Percentiles rank a stretch among this genome's conserved stretches.
These are phyloP conservation scores for Myiozetetes cayanensis DNA, from an alignment of 2,113 vertebrate species.

Conservation along the genomic window DNA sequence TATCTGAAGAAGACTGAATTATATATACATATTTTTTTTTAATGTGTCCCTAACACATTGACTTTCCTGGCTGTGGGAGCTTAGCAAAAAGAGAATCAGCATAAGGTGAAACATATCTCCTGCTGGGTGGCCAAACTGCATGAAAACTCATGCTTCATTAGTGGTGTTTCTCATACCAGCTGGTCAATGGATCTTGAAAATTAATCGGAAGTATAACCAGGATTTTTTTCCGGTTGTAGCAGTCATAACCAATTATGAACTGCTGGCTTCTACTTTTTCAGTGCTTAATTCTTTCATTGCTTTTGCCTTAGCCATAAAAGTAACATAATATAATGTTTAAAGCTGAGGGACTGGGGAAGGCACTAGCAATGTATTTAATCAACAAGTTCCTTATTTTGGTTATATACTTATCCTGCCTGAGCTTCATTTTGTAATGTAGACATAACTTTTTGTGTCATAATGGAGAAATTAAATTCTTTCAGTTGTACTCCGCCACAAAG, in stretches of 20 bases:
- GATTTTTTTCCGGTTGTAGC: not conserved
- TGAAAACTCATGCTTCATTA: slow-evolving; percentile 73
- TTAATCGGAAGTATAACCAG: slow-evolving; percentile 57
- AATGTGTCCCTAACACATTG: slow-evolving; percentile 42
- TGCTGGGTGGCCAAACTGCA: slow-evolving; percentile 64
- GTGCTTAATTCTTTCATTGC: not conserved
- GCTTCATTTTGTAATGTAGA: not conserved
- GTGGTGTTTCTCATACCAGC: slow-evolving; percentile 69
- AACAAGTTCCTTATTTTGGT: not conserved
- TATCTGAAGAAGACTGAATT: slow-evolving; percentile 60
- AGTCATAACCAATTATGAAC: slow-evolving; percentile 66
- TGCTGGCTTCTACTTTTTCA: slow-evolving; percentile 28
- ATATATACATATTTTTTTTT: slow-evolving; percentile 51
- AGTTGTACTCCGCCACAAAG: not conserved
- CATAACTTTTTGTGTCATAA: not conserved
- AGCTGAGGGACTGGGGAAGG: not conserved
- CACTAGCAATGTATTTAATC: not conserved
- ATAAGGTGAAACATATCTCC: slow-evolving; percentile 53
- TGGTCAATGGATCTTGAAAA: slow-evolving; percentile 75
- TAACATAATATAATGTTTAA: not conserved
- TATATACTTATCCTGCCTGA: not conserved
- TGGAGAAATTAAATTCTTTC: not conserved
- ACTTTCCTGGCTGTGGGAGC: slow-evolving; percentile 30
- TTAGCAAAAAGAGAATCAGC: slow-evolving; percentile 39
- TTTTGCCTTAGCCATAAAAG: slow-evolving; percentile 11